Conservation (phyloP, 2,797 vertebrate species). For the Lerista edwardsae region DNA sequence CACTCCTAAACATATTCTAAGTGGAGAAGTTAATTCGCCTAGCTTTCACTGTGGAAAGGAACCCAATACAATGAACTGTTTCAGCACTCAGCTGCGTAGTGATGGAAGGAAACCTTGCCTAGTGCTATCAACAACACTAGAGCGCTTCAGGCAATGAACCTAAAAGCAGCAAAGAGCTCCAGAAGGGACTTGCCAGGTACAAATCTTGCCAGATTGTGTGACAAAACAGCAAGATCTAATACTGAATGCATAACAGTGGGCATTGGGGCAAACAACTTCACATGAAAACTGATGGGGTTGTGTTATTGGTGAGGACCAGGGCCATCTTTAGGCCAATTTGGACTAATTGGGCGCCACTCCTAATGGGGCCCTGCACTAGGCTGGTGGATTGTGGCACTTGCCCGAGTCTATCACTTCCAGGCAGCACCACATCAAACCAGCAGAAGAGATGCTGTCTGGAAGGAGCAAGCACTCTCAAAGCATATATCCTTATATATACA, state of each 20-base stretch:
- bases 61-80: slow-evolving; percentile 39
- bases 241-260: background rate
- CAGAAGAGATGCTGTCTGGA: too few relatives aligned
- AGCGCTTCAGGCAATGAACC: background rate
- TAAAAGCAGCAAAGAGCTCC: background rate
- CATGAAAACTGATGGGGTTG: too few relatives aligned
- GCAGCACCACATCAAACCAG: too few relatives aligned
- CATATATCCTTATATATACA: too few relatives aligned
- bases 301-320: background rate
- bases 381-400: too few relatives aligned
- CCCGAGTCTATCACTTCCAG: too few relatives aligned
- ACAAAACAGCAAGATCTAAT: background rate
- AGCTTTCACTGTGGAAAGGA: slow-evolving; percentile 45
- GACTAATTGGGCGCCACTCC: too few relatives aligned
- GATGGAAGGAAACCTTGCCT: background rate
- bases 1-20: slow-evolving; percentile 60
- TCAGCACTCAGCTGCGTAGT: background rate
- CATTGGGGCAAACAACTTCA: background rate
- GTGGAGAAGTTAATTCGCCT: slow-evolving; percentile 53
- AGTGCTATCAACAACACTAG: background rate
- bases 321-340: too few relatives aligned
- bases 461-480: too few relatives aligned
- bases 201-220: too few relatives aligned
- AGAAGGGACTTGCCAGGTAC: background rate
- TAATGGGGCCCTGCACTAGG: too few relatives aligned